Percentiles rank a stretch among this genome's conserved stretches.
phyloP scores from a whole-genome alignment of 2,113 vertebrate species.

The Rhabdornis inornatus region DNA sequence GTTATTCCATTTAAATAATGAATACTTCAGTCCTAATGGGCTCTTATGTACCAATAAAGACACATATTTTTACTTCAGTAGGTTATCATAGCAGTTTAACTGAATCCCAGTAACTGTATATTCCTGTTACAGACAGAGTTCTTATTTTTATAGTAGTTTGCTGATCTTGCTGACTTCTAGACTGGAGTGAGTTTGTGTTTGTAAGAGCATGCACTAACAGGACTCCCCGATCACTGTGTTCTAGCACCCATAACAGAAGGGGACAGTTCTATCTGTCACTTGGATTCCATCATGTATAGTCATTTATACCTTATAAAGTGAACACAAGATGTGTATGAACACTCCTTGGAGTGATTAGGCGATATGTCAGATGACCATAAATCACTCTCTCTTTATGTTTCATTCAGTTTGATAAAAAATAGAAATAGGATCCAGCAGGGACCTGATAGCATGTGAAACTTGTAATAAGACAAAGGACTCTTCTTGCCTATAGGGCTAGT shows the following conservation, averaged over 20 bases:
- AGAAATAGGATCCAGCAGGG: conserved; percentile 12
- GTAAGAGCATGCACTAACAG: neutral
- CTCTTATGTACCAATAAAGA: conserved; percentile 29
- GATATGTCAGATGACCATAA: conserved; percentile 10
- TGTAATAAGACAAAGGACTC: conserved; percentile 27
- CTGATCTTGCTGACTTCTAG: neutral
- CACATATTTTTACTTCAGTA: neutral
- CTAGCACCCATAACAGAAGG: neutral
- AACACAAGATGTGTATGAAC: neutral
- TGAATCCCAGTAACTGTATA: neutral
- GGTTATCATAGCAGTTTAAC: conserved; percentile 27
- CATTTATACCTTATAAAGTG: conserved; percentile 19
- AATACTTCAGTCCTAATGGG: conserved; percentile 8
- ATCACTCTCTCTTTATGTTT: conserved; percentile 20
- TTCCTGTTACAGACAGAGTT: neutral
- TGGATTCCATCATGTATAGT: neutral
- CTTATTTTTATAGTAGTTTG: neutral
- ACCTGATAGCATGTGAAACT: conserved; percentile 24
- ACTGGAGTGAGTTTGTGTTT: neutral
- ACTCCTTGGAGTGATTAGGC: neutral
- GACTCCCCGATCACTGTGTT: neutral
- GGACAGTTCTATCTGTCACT: neutral
- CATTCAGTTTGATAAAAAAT: conserved; percentile 49
- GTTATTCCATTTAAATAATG: conserved; percentile 28
- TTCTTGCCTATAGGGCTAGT: conserved; percentile 8